phyloP scores from a whole-genome alignment of 2,888 invertebrate species.

The Drosophila stalkeri region DNA sequence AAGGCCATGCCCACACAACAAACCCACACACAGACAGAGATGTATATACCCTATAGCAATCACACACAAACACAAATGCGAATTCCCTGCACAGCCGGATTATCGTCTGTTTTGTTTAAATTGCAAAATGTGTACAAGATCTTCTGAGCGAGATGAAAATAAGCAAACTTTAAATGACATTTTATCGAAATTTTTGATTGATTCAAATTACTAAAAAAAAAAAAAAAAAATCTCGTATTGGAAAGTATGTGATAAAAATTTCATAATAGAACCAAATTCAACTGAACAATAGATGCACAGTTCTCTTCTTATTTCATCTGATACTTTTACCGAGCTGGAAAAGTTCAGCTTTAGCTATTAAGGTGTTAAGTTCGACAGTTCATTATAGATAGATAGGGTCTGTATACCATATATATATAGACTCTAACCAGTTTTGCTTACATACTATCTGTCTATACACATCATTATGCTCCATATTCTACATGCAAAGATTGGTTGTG shows the following conservation, averaged over 20 bases:
- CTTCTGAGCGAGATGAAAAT: background rate
- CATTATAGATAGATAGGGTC: background rate
- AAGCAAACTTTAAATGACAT: conserved; percentile 1
- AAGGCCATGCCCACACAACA: conserved; percentile 47
- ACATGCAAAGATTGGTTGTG: background rate
- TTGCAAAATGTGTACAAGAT: conserved; percentile 33
- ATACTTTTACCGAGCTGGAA: background rate
- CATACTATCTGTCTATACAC: background rate
- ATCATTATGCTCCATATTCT: conserved; percentile 29
- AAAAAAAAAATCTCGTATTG: background rate
- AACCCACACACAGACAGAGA: conserved; percentile 20
- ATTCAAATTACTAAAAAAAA: background rate
- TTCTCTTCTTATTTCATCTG: background rate
- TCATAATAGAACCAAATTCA: background rate
- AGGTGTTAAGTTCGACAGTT: background rate
- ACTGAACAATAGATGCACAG: background rate
- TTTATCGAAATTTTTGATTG: background rate
- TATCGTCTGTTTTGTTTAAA: conserved; percentile 33
- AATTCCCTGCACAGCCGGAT: conserved; percentile 10
- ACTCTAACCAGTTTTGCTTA: conserved; percentile 3
- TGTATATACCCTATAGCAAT: background rate
- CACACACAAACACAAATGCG: background rate
- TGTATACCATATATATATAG: background rate
- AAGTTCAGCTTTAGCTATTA: background rate
- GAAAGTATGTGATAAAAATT: background rate